These are phyloP conservation scores for Drosophila neocordata DNA, from an alignment of 1,140 invertebrate genomes.

Conservation along the genomic window DNA sequence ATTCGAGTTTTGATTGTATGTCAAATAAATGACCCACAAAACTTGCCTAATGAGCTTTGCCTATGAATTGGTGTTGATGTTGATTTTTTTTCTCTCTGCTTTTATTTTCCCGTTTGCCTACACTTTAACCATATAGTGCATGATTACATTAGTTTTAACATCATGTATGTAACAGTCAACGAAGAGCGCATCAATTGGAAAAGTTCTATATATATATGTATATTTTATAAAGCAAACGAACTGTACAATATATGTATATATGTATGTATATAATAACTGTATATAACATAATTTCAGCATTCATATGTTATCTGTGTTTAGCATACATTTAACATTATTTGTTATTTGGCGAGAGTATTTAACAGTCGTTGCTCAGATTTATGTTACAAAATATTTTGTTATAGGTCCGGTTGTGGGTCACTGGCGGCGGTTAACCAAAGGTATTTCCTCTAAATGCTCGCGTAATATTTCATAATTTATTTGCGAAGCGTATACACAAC, in stretches of 20 bases:
- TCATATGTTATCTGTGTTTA: too few relatives aligned
- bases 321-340: too few relatives aligned
- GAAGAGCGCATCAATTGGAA: too few relatives aligned
- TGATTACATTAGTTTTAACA: background rate
- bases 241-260: too few relatives aligned
- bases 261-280: too few relatives aligned
- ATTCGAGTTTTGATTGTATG: background rate
- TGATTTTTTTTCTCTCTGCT: background rate
- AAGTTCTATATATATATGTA: too few relatives aligned
- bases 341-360: too few relatives aligned
- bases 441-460: conserved; percentile 38
- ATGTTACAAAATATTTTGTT: conserved; percentile 17
- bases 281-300: too few relatives aligned
- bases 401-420: conserved; percentile 11
- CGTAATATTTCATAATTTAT: conserved; percentile 66
- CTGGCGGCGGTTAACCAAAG: conserved; percentile 9
- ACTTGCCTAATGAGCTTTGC: conserved; percentile 35
- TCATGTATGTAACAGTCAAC: background rate
- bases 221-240: too few relatives aligned
- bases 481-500: conserved; percentile 51
- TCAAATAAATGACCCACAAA: conserved; percentile 25
- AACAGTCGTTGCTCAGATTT: background rate
- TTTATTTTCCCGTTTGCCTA: background rate
- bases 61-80: background rate
- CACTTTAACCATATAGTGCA: background rate